These are phyloP conservation scores for Nephrotoma flavescens DNA, from an alignment of 2,888 invertebrate species.

Conservation along the genomic window DNA sequence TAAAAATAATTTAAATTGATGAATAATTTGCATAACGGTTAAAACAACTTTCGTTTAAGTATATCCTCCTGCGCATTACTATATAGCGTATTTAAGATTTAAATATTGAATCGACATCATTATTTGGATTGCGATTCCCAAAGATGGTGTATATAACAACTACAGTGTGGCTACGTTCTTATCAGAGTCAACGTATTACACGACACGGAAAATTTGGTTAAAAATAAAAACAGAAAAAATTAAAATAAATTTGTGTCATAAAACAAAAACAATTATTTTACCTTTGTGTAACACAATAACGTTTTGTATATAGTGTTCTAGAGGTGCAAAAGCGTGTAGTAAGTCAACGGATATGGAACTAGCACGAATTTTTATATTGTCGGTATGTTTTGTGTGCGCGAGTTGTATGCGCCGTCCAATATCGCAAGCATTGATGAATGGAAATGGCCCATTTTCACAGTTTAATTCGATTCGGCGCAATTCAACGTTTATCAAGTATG, in stretches of 20 bases:
- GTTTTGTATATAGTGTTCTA: neutral
- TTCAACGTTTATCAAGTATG: neutral
- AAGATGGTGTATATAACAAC: neutral
- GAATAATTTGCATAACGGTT: neutral
- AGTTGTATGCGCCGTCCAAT: neutral
- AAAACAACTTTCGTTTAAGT: neutral
- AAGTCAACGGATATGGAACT: neutral
- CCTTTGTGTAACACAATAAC: neutral
- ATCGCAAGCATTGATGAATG: neutral
- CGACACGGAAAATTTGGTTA: neutral
- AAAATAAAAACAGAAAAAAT: neutral
- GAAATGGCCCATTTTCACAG: neutral
- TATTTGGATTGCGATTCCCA: neutral
- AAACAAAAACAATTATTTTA: neutral
- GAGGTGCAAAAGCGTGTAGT: neutral
- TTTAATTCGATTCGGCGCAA: neutral
- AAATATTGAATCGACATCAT: neutral
- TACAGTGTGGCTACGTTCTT: neutral
- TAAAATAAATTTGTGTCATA: neutral
- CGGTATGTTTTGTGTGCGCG: neutral
- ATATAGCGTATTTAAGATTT: neutral
- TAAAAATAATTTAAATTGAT: neutral
- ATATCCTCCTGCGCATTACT: neutral
- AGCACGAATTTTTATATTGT: neutral
- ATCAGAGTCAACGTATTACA: neutral